Base-by-base conservation (phyloP, 2,113 vertebrate genomes). In the Toxotes chatareus region DNA sequence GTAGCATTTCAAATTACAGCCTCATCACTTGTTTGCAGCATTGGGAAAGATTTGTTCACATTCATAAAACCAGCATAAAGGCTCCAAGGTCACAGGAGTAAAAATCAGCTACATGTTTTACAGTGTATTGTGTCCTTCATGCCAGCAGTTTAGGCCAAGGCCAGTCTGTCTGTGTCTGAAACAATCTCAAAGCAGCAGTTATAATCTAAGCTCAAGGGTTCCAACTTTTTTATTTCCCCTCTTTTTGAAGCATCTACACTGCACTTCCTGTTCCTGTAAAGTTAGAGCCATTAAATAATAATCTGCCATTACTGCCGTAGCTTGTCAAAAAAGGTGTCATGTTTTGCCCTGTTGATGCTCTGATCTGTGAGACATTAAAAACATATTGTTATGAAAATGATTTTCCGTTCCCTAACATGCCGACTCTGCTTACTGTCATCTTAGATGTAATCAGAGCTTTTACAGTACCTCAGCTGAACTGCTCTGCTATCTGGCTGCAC, bases 371-470 rank as follows among this genome's bases (percentile, higher is more conserved):
- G 38, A 80, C 68, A 49, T 23, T 47, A 70, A 75, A 79, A 66
- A 85, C 64, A 61, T 38, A 53, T 57, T 56, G 75, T 73, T 79
- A 56, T 69, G 71, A 85, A 79, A 79, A 91, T 73, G 16, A 91
- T 84, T 85, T 81, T 27, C 88, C 19, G 80, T 88, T 86, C 44
- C 13, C 57, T 7, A 71, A 76, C 36, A 75, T 51, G 77, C 72
- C 79, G 44, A 31, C 79, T 83, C 59, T 21, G 55, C 73, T 89
- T 13, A 83, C 23, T 60, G 23, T 88, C 84, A 75, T 68, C 70
- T 73, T 31, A 36, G 88, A 89, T 88, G 79, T 73, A 77, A 90
- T 90, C 90, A 66, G 86, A 71, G 66, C 53, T 83, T 71, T 73
- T 60, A 76, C 53, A 17, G 68, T 34, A 61, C 73, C 76, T 85